Evolutionary conservation across 2,888 invertebrate genomes (phyloP).

Genomic region (Idaea dimidiata): DNA sequence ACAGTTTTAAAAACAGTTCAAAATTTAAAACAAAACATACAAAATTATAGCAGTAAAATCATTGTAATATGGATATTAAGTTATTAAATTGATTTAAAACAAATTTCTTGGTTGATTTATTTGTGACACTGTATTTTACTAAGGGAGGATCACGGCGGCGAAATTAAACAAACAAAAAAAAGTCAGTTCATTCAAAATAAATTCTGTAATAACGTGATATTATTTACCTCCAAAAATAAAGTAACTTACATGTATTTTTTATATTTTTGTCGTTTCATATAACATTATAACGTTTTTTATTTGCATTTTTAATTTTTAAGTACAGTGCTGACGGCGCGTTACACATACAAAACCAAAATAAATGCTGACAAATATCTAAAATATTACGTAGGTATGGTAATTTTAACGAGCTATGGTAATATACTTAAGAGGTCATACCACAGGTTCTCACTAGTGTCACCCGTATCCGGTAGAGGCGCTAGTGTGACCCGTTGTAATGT

Average conservation of each 20-base stretch:
- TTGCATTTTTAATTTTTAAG: constrained; percentile 45
- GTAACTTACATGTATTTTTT: too few species aligned
- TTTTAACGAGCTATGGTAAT: constrained; percentile 38
- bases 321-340: constrained; percentile 52
- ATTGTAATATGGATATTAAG: neutral
- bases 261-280: too few species aligned
- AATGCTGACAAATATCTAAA: constrained; percentile 58
- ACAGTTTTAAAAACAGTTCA: constrained; percentile 12
- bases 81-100: neutral
- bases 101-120: neutral
- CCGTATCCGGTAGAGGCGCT: too few species aligned
- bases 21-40: constrained; percentile 22
- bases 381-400: constrained; percentile 27
- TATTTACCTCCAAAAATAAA: too few species aligned
- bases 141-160: constrained; percentile 7
- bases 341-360: constrained; percentile 50
- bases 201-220: too few species aligned
- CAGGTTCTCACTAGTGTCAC: too few species aligned
- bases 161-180: too few species aligned
- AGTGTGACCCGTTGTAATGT: too few species aligned
- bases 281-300: too few species aligned
- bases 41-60: neutral
- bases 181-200: too few species aligned
- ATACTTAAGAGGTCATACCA: neutral
- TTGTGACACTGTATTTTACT: constrained; percentile 10